These are phyloP conservation scores for Bolborhynchus lineola DNA, from an alignment of 2,113 vertebrate species.

Conservation along the genomic window DNA sequence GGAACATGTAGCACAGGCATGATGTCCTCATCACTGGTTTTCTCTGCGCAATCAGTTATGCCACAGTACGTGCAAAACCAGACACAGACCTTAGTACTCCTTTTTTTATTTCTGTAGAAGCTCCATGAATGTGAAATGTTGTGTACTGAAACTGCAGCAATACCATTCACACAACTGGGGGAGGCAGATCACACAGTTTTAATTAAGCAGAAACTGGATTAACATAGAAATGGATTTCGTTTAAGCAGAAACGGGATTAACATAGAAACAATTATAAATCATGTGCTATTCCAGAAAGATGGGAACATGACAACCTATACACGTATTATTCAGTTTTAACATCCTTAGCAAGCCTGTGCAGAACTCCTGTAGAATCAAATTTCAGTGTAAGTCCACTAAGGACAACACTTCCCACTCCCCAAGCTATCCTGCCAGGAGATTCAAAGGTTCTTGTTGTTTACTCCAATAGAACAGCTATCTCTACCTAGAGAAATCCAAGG, in stretches of 20 bases:
- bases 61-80: background rate
- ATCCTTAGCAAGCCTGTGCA: accelerated
- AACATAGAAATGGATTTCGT: no score
- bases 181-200: background rate
- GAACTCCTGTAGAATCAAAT: background rate
- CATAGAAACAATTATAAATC: background rate
- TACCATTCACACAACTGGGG: accelerated
- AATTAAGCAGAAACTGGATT: background rate
- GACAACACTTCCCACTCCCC: background rate
- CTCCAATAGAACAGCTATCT: background rate
- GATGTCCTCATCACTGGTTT: accelerated
- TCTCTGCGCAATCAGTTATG: background rate
- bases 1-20: accelerated
- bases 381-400: background rate
- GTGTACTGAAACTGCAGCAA: background rate
- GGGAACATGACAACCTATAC: background rate
- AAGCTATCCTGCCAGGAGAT: background rate
- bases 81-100: background rate
- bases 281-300: background rate
- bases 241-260: background rate
- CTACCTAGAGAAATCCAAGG: background rate
- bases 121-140: background rate
- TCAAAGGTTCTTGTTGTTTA: background rate
- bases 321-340: background rate
- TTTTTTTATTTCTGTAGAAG: accelerated